phyloP scores from a whole-genome alignment of 53 echinoderm and acorn worm species.

The Glandiceps talaboti region DNA sequence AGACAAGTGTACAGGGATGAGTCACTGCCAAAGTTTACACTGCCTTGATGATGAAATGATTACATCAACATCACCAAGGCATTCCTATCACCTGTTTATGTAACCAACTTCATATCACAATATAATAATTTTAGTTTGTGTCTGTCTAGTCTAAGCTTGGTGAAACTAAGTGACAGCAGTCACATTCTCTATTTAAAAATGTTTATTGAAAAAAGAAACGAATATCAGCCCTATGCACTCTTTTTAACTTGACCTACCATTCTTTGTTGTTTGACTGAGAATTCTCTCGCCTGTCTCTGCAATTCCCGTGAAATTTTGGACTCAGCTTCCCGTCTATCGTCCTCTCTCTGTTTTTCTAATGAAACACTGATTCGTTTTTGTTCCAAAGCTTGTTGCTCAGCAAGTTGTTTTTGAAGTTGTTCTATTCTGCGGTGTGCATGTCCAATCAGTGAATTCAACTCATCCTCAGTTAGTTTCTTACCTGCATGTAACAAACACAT shows the following conservation, averaged over 20 bases:
- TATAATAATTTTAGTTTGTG: too few species aligned
- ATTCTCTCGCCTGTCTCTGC: slow-evolving; percentile 48
- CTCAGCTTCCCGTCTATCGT: slow-evolving; percentile 42
- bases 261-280: slow-evolving; percentile 52
- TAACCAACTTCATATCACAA: too few species aligned
- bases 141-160: too few species aligned
- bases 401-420: slow-evolving; percentile 76
- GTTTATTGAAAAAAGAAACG: too few species aligned
- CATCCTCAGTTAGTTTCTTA: slow-evolving; percentile 74
- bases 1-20: too few species aligned
- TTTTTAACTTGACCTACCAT: slow-evolving; percentile 27
- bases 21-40: too few species aligned
- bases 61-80: too few species aligned
- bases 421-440: slow-evolving; percentile 82
- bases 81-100: too few species aligned
- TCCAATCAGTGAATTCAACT: slow-evolving; percentile 86
- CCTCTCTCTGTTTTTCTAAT: slow-evolving; percentile 40
- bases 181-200: too few species aligned
- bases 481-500: slow-evolving; percentile 40
- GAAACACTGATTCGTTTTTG: slow-evolving; percentile 47
- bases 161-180: too few species aligned
- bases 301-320: slow-evolving; percentile 46
- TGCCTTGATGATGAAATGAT: too few species aligned
- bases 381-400: slow-evolving; percentile 80
- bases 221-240: too few species aligned